Evolutionary conservation across 2,113 vertebrate genomes (phyloP).

Genomic region (Hystrix brachyura): DNA sequence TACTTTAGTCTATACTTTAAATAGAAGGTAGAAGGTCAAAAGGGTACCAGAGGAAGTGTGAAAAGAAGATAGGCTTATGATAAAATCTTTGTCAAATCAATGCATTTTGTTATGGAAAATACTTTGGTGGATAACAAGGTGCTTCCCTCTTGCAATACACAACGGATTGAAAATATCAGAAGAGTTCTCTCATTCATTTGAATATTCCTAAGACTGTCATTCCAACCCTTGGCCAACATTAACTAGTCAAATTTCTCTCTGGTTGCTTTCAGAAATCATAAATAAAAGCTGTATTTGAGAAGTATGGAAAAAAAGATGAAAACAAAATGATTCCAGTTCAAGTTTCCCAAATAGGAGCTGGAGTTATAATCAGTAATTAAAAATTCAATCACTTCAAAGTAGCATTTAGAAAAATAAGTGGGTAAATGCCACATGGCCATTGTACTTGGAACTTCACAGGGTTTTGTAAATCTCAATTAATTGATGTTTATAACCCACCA

Average conservation of each 20-base stretch:
- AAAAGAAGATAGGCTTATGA: not conserved
- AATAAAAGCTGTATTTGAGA: constrained; percentile 67
- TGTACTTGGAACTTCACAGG: constrained; percentile 46
- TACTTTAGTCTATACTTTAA: not conserved
- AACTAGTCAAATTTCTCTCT: constrained; percentile 22
- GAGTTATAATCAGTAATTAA: constrained; percentile 67
- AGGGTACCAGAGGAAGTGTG: not conserved
- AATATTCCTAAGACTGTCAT: not conserved
- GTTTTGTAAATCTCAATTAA: constrained; percentile 78
- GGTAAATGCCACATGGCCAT: not conserved
- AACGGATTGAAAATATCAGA: not conserved
- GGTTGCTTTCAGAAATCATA: constrained; percentile 43
- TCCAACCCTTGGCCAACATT: not conserved
- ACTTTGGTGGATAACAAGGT: not conserved
- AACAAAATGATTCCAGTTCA: constrained; percentile 50
- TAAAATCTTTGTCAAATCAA: not conserved
- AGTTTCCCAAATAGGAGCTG: constrained; percentile 30
- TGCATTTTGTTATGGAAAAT: not conserved
- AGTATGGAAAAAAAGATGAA: constrained; percentile 57
- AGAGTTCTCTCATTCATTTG: not conserved
- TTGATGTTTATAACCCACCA: constrained; percentile 75
- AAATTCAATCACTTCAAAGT: constrained; percentile 74
- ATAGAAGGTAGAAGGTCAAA: not conserved
- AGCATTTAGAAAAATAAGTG: constrained; percentile 46
- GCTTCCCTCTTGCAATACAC: not conserved